A percentile compares a stretch with the other conserved stretches of the same genome.
Evolutionary conservation across 1,140 invertebrate species (phyloP).

Genomic region (Conus betulinus): DNA sequence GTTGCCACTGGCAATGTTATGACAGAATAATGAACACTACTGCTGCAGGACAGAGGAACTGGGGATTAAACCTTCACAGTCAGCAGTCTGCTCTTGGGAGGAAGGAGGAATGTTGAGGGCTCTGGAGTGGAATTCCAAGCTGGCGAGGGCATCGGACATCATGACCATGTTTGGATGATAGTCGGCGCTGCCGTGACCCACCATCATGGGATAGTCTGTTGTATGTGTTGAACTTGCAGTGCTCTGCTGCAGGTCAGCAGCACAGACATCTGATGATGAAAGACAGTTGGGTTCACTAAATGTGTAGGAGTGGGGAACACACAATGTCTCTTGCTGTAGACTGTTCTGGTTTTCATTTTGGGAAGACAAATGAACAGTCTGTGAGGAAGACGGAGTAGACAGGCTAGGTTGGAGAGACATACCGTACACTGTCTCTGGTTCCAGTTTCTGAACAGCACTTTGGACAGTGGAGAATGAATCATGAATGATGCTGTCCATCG

Average conservation of each 20-base stretch:
- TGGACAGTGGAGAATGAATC: neutral
- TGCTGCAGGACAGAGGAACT: neutral
- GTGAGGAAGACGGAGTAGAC: neutral
- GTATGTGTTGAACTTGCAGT: neutral
- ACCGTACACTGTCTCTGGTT: neutral
- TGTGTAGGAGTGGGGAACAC: neutral
- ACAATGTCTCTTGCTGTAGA: neutral
- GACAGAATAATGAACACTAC: neutral
- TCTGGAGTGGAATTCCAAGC: neutral
- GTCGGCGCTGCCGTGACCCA: constrained; percentile 10
- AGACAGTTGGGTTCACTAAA: neutral
- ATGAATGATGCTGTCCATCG: neutral
- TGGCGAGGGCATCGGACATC: constrained; percentile 13
- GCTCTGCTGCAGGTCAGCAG: neutral
- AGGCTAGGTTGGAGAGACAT: neutral
- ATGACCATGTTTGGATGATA: constrained; percentile 27
- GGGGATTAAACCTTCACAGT: neutral
- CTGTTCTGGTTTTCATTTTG: neutral
- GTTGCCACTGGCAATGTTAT: no score
- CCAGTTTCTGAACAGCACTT: neutral
- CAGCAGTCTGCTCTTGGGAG: neutral
- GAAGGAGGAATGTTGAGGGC: neutral
- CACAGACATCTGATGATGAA: neutral
- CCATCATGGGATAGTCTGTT: neutral
- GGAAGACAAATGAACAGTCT: constrained; percentile 17